Base-by-base conservation (phyloP, 2,113 vertebrate species). In the Labeo catla region DNA sequence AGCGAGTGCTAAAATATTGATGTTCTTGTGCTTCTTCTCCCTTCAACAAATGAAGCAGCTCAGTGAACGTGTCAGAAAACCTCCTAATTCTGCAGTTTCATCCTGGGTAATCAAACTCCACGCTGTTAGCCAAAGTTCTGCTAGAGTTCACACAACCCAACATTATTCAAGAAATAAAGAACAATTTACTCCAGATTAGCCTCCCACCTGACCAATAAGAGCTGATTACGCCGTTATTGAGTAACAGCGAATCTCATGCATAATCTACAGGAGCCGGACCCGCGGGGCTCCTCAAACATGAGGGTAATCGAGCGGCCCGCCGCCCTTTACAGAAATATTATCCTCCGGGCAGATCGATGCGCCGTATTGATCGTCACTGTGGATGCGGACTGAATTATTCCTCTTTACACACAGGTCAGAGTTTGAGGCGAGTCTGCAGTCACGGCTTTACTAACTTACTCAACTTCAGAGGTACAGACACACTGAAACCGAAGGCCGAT, bases 161-260 rank as follows among this genome's bases (percentile, higher is more conserved):
- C 77, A 79, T 59, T 45, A 45, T 45, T 86, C 13, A 70, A 76
- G 66, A 90, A 86, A 36, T 9, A 23, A 21, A 49, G 12, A 10
- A n/a, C 50, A 52, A 65, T 50, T 66, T 8, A 23, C 23, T 12
- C 8, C 13, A 28, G n/a, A 1, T 72, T 84, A 59, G 84, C 2
- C 66, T 80, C 86, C 89, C 83, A 39, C 85, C 90, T 63, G 77
- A 87, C 89, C 89, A 90, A 91, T 91, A 91, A 90, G 70, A 89
- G 91, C 91, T 91, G 86, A 93, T 93, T 86, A 90, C 43, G 81
- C 39, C 63, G 23, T 47, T 54, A 83, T 57, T 52, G 89, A 90
- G 84, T 50, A 77, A 76, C 87, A 77, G 63, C 93, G 76, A 83
- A 74, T 74, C 74, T 74, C 74, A 73, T 76, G 83, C 52, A 82